phyloP scores from a whole-genome alignment of 2,888 invertebrate species.

The Diaprepes abbreviatus region DNA sequence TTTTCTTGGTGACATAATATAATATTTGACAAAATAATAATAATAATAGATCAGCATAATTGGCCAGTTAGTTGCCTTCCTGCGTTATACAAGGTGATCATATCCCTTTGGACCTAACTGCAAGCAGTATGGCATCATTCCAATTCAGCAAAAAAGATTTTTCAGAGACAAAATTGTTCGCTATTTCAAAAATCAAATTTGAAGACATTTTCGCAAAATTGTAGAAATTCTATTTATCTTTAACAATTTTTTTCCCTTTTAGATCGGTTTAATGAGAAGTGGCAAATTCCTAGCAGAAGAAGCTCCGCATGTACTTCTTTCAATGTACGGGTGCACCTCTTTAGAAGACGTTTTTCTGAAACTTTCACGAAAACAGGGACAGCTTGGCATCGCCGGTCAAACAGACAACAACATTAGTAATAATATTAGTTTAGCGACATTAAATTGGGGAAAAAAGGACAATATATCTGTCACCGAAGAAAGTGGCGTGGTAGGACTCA shows the following conservation, averaged over 20 bases:
- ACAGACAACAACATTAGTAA: conserved; percentile 62
- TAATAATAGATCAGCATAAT: too few species aligned
- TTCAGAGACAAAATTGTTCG: too few species aligned
- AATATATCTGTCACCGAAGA: conserved; percentile 89
- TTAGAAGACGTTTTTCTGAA: conserved; percentile 95
- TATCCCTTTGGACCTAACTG: too few species aligned
- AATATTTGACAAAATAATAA: too few species aligned
- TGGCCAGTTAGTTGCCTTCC: too few species aligned
- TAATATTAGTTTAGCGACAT: conserved; percentile 81
- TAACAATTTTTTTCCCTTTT: conserved; percentile 51
- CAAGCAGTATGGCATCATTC: too few species aligned
- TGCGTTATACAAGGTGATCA: too few species aligned
- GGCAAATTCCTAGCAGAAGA: conserved; percentile 93
- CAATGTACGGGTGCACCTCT: conserved; percentile 86
- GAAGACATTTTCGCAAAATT: too few species aligned
- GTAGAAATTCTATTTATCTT: too few species aligned
- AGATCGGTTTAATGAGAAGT: conserved; percentile 96
- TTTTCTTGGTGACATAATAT: too few species aligned
- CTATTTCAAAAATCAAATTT: too few species aligned
- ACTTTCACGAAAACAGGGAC: conserved; percentile 85
- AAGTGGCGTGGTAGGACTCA: conserved; percentile 87
- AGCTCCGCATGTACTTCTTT: conserved; percentile 85
- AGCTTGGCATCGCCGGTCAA: conserved; percentile 62
- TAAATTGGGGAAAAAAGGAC: conserved; percentile 86
- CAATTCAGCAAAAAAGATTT: too few species aligned